Percentiles rank a stretch among this genome's conserved stretches.
phyloP scores from a whole-genome alignment of 2,888 invertebrate genomes.

The Meliscaeva auricollis region DNA sequence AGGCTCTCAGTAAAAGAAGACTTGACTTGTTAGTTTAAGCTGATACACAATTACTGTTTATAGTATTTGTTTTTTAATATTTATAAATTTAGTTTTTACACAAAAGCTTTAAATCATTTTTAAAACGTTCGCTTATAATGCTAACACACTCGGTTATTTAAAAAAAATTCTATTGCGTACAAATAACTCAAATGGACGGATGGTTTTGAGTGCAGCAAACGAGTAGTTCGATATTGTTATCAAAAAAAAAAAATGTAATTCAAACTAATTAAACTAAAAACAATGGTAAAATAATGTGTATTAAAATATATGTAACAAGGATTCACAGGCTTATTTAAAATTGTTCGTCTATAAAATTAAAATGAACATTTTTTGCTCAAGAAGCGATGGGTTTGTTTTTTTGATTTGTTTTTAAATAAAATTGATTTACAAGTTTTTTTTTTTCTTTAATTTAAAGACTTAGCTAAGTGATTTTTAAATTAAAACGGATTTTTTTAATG shows the following conservation, averaged over 20 bases:
- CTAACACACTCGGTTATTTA: slow-evolving; percentile 22
- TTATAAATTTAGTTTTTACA: not conserved
- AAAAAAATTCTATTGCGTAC: slow-evolving; percentile 20
- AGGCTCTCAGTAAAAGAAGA: no score
- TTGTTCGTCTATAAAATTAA: slow-evolving; percentile 5
- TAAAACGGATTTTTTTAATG: slow-evolving; percentile 85
- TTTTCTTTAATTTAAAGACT: no score
- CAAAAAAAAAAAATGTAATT: slow-evolving; percentile 34
- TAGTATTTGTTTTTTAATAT: no score
- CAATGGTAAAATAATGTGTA: slow-evolving; percentile 17
- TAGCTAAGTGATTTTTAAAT: slow-evolving; percentile 16
- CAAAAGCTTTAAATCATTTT: not conserved
- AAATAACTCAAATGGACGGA: slow-evolving; percentile 64
- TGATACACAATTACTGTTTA: no score
- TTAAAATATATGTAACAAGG: slow-evolving; percentile 17
- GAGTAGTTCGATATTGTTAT: slow-evolving; percentile 22
- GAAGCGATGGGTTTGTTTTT: slow-evolving; percentile 42
- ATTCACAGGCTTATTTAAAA: slow-evolving; percentile 36
- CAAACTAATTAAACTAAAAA: slow-evolving; percentile 48
- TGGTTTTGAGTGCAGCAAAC: slow-evolving; percentile 65
- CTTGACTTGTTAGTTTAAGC: no score
- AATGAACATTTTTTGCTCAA: slow-evolving; percentile 39
- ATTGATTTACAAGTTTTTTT: slow-evolving; percentile 51
- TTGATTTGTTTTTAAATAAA: slow-evolving; percentile 22
- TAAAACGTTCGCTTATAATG: not conserved